Evolutionary conservation across 2,113 vertebrate genomes (phyloP).

Genomic region (Himantopus leucocephalus): DNA sequence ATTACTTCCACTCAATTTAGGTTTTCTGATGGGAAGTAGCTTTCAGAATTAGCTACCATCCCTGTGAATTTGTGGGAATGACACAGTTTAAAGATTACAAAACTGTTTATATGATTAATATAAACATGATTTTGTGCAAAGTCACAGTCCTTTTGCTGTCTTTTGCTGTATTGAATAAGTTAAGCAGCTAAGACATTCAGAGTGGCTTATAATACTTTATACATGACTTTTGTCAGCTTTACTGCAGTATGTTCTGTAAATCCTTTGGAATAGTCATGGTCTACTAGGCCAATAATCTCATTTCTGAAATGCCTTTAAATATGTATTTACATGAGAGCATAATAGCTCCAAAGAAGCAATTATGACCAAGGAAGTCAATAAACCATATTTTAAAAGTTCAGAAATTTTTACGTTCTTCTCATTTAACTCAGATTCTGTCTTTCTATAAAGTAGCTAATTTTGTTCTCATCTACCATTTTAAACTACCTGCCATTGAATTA

Average conservation of each 20-base stretch:
- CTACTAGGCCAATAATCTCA: slow-evolving; percentile 33
- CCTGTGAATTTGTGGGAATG: background rate
- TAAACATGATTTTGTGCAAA: background rate
- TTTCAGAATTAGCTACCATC: background rate
- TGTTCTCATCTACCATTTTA: background rate
- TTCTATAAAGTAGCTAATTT: background rate
- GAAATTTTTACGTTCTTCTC: background rate
- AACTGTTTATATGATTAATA: background rate
- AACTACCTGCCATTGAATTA: background rate
- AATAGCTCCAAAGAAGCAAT: slow-evolving; percentile 42
- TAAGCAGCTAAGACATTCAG: slow-evolving; percentile 10
- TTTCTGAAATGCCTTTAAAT: slow-evolving; percentile 51
- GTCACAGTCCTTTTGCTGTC: background rate
- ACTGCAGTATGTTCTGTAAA: background rate
- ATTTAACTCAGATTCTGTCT: background rate
- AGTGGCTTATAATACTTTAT: background rate
- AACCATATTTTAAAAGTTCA: background rate
- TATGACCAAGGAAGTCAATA: slow-evolving; percentile 30
- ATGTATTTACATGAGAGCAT: slow-evolving; percentile 41
- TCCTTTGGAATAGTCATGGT: slow-evolving; percentile 13
- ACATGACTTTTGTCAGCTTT: slow-evolving; percentile 28
- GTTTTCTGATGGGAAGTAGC: background rate
- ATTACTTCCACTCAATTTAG: background rate
- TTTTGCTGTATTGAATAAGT: background rate
- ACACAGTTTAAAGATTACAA: background rate